Conservation (phyloP, 2,888 invertebrate species). For the Subacronicta megacephala region DNA sequence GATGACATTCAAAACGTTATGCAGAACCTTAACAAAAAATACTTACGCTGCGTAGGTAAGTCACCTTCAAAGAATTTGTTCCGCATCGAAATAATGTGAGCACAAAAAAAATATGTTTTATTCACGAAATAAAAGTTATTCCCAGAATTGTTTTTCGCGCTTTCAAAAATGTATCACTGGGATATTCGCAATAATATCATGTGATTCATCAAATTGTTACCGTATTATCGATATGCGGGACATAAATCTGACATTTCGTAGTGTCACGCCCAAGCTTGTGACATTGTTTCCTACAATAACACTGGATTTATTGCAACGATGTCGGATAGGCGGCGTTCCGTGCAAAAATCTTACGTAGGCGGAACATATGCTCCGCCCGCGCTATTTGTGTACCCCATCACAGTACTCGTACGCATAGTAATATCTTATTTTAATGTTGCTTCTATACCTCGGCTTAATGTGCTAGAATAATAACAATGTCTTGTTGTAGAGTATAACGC, state of each 20-base stretch:
- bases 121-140: neutral
- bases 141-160: neutral
- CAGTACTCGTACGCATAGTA: constrained; percentile 39
- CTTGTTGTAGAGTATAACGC: neutral
- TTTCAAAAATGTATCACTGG: constrained; percentile 20
- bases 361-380: constrained; percentile 72
- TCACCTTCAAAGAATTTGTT: constrained; percentile 1
- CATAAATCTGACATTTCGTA: constrained; percentile 69
- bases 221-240: constrained; percentile 40
- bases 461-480: neutral
- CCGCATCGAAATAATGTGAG: neutral
- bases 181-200: constrained; percentile 31
- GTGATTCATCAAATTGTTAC: constrained; percentile 40
- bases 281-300: constrained; percentile 70
- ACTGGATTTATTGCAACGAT: constrained; percentile 76
- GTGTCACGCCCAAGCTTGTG: constrained; percentile 67
- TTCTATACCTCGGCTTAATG: constrained; percentile 18
- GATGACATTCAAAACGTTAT: neutral
- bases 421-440: constrained; percentile 40
- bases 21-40: neutral
- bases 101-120: neutral
- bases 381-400: constrained; percentile 57
- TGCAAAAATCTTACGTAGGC: constrained; percentile 79
- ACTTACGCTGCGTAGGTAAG: neutral
- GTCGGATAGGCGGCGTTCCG: constrained; percentile 69